A percentile compares a stretch with the other conserved stretches of the same genome.
Evolutionary conservation across 2,888 invertebrate species (phyloP).

Genomic region (Yponomeuta cagnagella): DNA sequence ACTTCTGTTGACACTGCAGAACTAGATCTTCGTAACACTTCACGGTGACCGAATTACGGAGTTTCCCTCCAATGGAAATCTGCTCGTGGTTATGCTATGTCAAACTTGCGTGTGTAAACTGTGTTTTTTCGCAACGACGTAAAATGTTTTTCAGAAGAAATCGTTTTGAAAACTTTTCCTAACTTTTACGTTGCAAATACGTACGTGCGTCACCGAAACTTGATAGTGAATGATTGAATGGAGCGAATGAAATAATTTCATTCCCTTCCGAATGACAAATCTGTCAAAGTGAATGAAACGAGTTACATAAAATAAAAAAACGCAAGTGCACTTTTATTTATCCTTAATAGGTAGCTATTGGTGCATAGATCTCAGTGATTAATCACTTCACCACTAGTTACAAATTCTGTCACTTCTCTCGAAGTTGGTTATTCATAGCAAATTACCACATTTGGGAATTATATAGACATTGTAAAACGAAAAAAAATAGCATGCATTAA

Average conservation of each 20-base stretch:
- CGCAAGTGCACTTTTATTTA: no score
- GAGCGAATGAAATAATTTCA: not conserved
- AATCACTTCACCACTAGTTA: no score
- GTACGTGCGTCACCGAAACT: conserved; percentile 8
- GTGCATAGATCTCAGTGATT: no score
- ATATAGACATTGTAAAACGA: no score
- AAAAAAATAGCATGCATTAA: no score
- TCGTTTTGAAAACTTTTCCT: not conserved
- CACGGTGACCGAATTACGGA: not conserved
- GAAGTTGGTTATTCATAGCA: no score
- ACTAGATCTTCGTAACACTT: conserved; percentile 9
- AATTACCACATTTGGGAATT: no score
- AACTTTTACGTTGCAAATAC: not conserved
- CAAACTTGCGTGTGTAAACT: not conserved
- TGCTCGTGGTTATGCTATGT: not conserved
- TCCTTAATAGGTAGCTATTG: no score
- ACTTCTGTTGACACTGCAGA: conserved; percentile 5
- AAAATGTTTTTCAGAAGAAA: not conserved
- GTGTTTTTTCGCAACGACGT: not conserved
- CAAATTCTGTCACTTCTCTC: no score
- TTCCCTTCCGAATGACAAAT: no score
- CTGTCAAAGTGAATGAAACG: no score
- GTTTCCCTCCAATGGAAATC: not conserved
- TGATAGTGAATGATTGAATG: not conserved
- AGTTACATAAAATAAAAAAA: no score